Percentiles rank a stretch among this genome's conserved stretches.
Evolutionary conservation across 2,113 vertebrate genomes (phyloP).

Genomic region (Diadophis punctatus): DNA sequence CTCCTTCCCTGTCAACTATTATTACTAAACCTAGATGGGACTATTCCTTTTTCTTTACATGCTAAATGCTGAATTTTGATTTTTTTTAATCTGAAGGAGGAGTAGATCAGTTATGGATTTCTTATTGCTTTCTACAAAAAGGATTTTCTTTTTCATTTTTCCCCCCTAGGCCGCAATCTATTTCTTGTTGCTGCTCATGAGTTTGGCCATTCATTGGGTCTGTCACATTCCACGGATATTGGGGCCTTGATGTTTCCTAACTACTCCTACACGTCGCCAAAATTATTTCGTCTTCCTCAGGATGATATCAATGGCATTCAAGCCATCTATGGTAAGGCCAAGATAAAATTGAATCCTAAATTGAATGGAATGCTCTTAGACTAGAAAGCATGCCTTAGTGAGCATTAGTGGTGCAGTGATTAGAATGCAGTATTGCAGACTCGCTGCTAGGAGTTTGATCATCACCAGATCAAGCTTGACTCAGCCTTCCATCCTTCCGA

Average conservation of each 20-base stretch:
- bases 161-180: constrained; percentile 78
- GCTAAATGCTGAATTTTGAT: background rate
- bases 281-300: constrained; percentile 73
- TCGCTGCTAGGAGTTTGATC: no score
- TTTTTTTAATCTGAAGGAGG: background rate
- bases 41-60: background rate
- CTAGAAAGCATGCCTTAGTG: background rate
- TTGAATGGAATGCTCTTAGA: background rate
- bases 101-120: background rate
- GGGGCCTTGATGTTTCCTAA: constrained; percentile 87
- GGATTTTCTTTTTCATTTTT: constrained; percentile 4
- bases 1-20: background rate
- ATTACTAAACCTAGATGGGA: background rate
- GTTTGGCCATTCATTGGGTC: constrained; percentile 89
- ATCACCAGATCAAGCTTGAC: no score
- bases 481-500: no score
- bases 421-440: no score
- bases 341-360: background rate
- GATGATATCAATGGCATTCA: constrained; percentile 92
- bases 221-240: constrained; percentile 81
- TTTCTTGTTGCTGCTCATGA: constrained; percentile 93
- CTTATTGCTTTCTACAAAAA: background rate
- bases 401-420: no score
- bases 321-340: constrained; percentile 82
- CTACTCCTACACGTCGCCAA: constrained; percentile 75